Conservation (phyloP, 2,888 invertebrate species). For the Trissonchulus latispiculum region DNA sequence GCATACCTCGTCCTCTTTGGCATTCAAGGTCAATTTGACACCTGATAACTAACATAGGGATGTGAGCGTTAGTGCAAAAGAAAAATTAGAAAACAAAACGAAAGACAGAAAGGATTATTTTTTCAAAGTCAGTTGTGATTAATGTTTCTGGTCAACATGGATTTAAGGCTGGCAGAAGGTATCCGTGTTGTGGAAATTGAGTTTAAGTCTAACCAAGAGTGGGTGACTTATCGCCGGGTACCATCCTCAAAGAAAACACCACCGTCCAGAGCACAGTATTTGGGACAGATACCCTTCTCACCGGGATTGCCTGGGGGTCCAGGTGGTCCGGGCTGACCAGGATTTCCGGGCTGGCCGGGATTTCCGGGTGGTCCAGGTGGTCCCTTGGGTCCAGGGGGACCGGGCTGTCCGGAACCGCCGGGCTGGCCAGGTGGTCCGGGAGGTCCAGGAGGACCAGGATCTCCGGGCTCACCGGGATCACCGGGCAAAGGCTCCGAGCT, state of each 20-base stretch:
- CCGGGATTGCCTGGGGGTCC: background rate
- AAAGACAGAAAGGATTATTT: too few species aligned
- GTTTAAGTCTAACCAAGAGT: too few species aligned
- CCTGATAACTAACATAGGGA: too few species aligned
- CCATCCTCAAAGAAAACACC: background rate
- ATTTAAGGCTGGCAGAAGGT: too few species aligned
- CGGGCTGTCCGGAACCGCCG: slow-evolving; percentile 62
- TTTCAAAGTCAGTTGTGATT: too few species aligned
- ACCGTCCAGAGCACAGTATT: background rate
- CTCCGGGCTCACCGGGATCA: slow-evolving; percentile 73
- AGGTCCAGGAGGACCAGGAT: slow-evolving; percentile 77
- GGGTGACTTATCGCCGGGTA: background rate
- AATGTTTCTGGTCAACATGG: too few species aligned
- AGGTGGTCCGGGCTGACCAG: slow-evolving; percentile 10
- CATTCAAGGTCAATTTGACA: too few species aligned
- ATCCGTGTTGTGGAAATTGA: too few species aligned
- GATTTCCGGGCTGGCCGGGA: slow-evolving; percentile 22
- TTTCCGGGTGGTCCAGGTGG: slow-evolving; percentile 22
- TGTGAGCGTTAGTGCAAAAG: too few species aligned
- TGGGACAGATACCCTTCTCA: background rate
- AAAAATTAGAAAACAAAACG: too few species aligned
- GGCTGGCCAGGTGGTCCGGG: slow-evolving; percentile 70
- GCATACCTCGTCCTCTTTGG: too few species aligned
- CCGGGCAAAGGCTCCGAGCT: slow-evolving; percentile 24
- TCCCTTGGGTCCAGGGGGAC: slow-evolving; percentile 22